Evolutionary conservation across 1,140 invertebrate species (phyloP).

Genomic region (Berghia stephanieae): DNA sequence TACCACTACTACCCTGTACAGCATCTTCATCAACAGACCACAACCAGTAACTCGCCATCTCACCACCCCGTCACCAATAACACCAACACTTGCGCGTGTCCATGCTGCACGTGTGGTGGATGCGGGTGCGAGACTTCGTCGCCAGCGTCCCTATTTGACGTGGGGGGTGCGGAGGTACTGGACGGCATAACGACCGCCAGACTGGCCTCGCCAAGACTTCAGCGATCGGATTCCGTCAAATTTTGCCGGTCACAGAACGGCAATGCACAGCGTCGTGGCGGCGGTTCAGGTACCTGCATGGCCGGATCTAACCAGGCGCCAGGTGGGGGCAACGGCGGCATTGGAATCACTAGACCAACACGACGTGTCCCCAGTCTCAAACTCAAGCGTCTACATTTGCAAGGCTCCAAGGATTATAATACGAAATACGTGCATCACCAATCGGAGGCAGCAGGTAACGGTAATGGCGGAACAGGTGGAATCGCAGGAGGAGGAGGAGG

Average conservation of each 20-base stretch:
- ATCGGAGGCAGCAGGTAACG: constrained; percentile 37
- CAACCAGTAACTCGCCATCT: neutral
- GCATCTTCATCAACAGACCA: neutral
- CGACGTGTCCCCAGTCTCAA: constrained; percentile 58
- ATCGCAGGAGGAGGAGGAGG: neutral
- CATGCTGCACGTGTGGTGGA: constrained; percentile 74
- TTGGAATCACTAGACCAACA: constrained; percentile 39
- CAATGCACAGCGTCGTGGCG: constrained; percentile 72
- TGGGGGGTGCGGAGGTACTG: too few species aligned
- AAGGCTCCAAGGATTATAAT: constrained; percentile 34
- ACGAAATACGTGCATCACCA: too few species aligned
- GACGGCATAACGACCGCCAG: constrained; percentile 32
- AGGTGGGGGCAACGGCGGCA: constrained; percentile 16
- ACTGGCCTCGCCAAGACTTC: constrained; percentile 49
- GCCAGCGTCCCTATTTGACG: constrained; percentile 15
- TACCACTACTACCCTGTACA: too few species aligned
- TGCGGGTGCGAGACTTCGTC: constrained; percentile 77
- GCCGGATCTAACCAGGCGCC: constrained; percentile 20
- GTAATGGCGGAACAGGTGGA: constrained; percentile 27
- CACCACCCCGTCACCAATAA: constrained; percentile 58
- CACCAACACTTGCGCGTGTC: constrained; percentile 55
- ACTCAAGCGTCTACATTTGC: constrained; percentile 56
- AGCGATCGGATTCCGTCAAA: constrained; percentile 60
- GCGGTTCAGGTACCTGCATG: constrained; percentile 26
- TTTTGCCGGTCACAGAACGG: constrained; percentile 55